Evolutionary conservation across 2,888 invertebrate genomes (phyloP), one percentile per base, ranked within the genome.

Genomic region (Steinernema carpocapsae): DNA sequence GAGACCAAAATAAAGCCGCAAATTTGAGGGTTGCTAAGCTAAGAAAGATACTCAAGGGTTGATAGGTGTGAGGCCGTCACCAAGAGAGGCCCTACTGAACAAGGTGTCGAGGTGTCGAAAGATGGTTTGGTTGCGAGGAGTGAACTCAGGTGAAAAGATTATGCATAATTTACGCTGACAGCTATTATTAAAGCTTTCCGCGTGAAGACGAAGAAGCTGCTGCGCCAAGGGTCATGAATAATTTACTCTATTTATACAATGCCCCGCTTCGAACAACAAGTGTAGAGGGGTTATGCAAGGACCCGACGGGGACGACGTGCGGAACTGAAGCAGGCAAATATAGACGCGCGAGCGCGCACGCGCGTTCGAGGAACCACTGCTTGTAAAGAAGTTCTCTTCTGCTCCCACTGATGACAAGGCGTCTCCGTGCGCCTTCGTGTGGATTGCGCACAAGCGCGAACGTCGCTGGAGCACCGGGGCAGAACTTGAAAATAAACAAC

Each of bases 161-260:
- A 32, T 64, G 64, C 37, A 64, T 64, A 64, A 64, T 64, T 64
- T n/a, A 64, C 64, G 64, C 32, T 48, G 48, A 22, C 64, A 26
- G 32, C 64, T 64, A 64, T 64, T 64, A 64, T 64, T 29, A 64
- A 64, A 64, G 64, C 26, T 64, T 64, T 64, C 29, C 64, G 17
- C 17, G 64, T 22, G 64, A 64, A 64, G 64, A 29, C 64, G 64
- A 64, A 64, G 64, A 64, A 64, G 64, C 64, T 29, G 64, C 7
- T 32, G 64, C 64, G 64, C 64, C 64, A 29, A 26, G 37, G 32
- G 37, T 64, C 24, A 64, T 64, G 64, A 64, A 64, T 64, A 32
- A 64, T 64, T 64, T 32, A 64, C 64, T 64, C 64, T 64, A 64
- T 64, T 64, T 64, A 26, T 64, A 64, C 64, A 64, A 64, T 64